A percentile compares a stretch with the other conserved stretches of the same genome.
phyloP scores from a whole-genome alignment of 2,113 vertebrate species.

The Megaleporinus macrocephalus region DNA sequence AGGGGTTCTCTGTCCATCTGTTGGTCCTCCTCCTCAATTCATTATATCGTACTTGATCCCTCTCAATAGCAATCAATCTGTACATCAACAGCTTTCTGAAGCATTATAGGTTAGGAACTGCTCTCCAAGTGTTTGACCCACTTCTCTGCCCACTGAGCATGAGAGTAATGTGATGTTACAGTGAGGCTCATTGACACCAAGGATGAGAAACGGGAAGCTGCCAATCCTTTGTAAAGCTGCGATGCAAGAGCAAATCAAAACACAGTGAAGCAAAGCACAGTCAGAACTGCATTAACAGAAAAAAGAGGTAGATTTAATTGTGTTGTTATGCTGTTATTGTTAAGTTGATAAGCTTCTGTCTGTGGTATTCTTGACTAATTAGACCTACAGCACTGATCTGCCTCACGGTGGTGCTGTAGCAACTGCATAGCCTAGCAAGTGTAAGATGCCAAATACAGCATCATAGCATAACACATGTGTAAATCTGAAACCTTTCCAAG shows the following conservation, averaged over 20 bases:
- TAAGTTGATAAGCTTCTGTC: too few species aligned
- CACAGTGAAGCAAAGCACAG: not conserved
- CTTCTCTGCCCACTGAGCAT: conserved; percentile 21
- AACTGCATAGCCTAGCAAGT: too few species aligned
- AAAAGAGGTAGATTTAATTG: not conserved
- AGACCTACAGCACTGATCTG: too few species aligned
- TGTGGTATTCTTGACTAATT: too few species aligned
- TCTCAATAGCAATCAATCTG: not conserved
- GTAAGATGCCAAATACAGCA: too few species aligned
- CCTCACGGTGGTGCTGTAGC: too few species aligned
- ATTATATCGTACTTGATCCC: not conserved
- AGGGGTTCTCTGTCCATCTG: not conserved
- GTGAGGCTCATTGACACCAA: conserved; percentile 27
- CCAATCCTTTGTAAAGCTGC: not conserved
- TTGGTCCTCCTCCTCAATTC: not conserved
- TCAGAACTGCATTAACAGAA: not conserved
- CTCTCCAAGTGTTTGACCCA: conserved; percentile 41
- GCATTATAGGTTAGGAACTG: not conserved
- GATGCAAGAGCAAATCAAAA: not conserved
- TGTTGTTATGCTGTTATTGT: too few species aligned
- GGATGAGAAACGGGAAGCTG: not conserved
- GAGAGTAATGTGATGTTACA: conserved; percentile 23
- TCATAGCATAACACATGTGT: too few species aligned
- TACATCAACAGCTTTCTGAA: not conserved
- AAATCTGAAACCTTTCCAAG: too few species aligned